Base-by-base conservation (phyloP, 2,113 vertebrate genomes). In the Anguilla japonica region DNA sequence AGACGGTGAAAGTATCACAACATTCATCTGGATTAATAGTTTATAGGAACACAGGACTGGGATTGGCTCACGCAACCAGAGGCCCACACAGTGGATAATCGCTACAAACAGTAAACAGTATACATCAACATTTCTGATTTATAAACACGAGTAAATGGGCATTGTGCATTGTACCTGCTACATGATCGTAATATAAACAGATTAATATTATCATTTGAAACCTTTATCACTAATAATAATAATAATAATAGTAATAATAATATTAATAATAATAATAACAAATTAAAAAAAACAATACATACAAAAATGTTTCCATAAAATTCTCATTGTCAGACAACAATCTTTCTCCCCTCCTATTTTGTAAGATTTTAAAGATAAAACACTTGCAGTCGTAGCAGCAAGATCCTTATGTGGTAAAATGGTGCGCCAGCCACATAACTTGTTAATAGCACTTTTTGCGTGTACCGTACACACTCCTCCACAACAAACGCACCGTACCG, bases 371-470 rank as follows among this genome's bases (percentile, higher is more conserved):
- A 92, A 91, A 87, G 88, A 87, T 67, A 84, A 87, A 94, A 94
- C 92, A 90, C 93, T 95, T 94, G 94, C 90, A 94, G 92, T 90
- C 92, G 95, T 93, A 97, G 96, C 93, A 96, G 95, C 96, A 95
- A 96, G 93, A 92, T 92, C 93, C 89, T 93, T 93, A 94, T 92
- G 92, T 95, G 94, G 94, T 93, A 90, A 93, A 91, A 92, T 93
- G 91, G 94, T 90, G 94, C 90, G 89, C 88, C 91, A 93, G 83
- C 94, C 93, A 93, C 91, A 92, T 94, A 92, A 93, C 92, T 91
- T 91, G 90, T 34, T 96, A 96, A 96, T 95, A 96, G 96, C 96
- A 97, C 96, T 97, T 97, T 34, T 80, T 92, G 96, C 93, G 94
- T 92, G 94, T 92, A 94, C 87, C 92, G 92, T 87, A 93, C 83